Base-by-base conservation (phyloP, 1,140 invertebrate species). In the Pseudachorutes palmiensis region DNA sequence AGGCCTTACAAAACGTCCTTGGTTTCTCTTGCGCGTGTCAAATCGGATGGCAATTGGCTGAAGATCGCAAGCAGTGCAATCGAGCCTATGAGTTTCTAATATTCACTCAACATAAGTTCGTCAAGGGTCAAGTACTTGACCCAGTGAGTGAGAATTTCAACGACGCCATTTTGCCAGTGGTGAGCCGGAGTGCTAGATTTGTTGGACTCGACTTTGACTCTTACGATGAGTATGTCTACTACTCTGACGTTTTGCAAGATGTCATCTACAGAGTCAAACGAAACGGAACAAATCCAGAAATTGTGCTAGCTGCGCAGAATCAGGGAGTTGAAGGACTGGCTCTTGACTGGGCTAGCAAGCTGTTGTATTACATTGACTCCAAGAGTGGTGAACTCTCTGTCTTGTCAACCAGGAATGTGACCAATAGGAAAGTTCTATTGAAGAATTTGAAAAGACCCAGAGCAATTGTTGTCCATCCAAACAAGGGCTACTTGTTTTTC, bases 201-300 rank as follows among this genome's bases (percentile, higher is more conserved):
- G 95, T 98, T 2, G 95, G 94, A n/a, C 79, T 98, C 24, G 97
- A 99, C 77, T 98, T 95, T 76, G 94, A 97, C 78, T 87, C 91
- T 0, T 83, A 87, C 66, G 89, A 95, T 72, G 85, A 94, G 72
- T 90, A 92, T 73, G 95, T 98, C 65, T 98, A 97, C 76, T 97
- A 95, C 79, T 97, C 94, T 1, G 95, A 98, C 76, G 94, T 97
- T 0, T 82, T 95, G n/a, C 89, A 96, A 79, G 92, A 96, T 77
- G 93, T 97, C 0, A 97, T 98, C 71, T 97, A 96, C 76, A 83
- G 93, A 57, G 88, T 94, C 0, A 89, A 91, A 72, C 83, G 88
- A 67, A 93, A 94, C 78, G 92, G 92, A 65, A 92, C 91, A 0
- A 87, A 84, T 31, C 83, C 88, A 9, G 92, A 96, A 78, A 95